Conservation (phyloP, 35 echinoderm and acorn worm species). For the Lytechinus pictus region DNA sequence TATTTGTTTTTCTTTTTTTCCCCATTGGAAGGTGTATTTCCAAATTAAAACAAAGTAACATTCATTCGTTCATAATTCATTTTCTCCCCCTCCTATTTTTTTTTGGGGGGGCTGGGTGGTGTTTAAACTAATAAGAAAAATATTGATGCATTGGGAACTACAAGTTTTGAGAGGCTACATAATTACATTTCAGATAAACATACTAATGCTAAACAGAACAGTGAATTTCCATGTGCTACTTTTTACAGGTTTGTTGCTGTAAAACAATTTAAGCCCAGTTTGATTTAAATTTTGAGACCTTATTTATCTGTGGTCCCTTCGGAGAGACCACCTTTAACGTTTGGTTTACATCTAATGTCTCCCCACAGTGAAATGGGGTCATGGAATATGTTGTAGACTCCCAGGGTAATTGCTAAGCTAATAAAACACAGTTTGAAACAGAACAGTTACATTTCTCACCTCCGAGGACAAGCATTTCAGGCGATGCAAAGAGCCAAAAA, state of each 20-base stretch:
- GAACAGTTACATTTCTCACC: background rate
- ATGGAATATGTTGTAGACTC: background rate
- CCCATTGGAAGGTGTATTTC: no score
- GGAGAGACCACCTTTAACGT: background rate
- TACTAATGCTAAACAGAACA: background rate
- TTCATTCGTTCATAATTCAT: no score
- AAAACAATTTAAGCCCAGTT: background rate
- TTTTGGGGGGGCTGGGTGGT: no score
- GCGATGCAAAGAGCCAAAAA: background rate
- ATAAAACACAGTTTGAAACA: background rate
- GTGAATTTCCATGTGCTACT: background rate
- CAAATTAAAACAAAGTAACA: no score
- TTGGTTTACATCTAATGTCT: background rate
- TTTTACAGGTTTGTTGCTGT: background rate
- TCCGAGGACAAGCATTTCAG: background rate
- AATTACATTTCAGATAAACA: background rate
- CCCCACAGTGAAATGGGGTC: constrained; percentile 7
- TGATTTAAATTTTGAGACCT: background rate
- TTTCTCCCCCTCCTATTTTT: no score
- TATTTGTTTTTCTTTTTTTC: no score
- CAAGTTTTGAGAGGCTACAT: no score
- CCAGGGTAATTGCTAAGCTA: constrained; percentile 1
- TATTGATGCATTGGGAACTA: no score
- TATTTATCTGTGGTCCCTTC: background rate
- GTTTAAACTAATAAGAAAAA: no score